Evolutionary conservation across 2,113 vertebrate species (phyloP), one percentile per base, ranked within the genome.

Genomic region (Myodes glareolus): DNA sequence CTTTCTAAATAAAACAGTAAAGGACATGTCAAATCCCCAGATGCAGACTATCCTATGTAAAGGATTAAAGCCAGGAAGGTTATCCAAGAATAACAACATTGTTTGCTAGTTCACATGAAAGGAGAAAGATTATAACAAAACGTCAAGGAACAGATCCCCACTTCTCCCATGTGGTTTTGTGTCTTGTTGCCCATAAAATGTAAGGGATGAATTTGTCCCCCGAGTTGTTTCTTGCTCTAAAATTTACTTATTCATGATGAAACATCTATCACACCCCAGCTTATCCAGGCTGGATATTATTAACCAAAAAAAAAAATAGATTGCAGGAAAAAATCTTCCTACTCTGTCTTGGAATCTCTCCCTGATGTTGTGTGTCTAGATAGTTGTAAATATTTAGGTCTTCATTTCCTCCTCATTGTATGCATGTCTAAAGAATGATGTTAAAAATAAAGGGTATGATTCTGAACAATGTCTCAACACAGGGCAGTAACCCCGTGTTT

Each of bases 41-140:
- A n/a, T 77, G 16, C 52, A 5, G 0, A 70, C 45, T 93, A 27
- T 52, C 36, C 33, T 8, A 27, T 58, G 70, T 10, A 67, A 33
- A 91, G 36, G 36, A 93, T 87, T 39, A 93, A 93, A 76, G 73
- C 50, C 39, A 80, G 4, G 33, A 87, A 82, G 94, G 65, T 82
- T 77, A 52, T n/a, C 27, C 11, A 72, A 76, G 33, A 91, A 93
- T 91, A 93, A 76, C 39, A 61, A 63, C 21, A 88, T 14, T 42
- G 33, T 52, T 21, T 45, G 29, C 25, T 5, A n/a, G 8, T 31
- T 47, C 27, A 82, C 5, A 70, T 52, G 55, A 82, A 93, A 50
- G 10, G 8, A 93, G 50, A 89, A 93, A 50, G 47, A 39, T 50
- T 19, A 86, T 80, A 86, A 63, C 25, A 86, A 27, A 90, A 89